Evolutionary conservation across 2,113 vertebrate species (phyloP), one percentile per base, ranked within the genome.

Genomic region (Psilopsiagon aymara): DNA sequence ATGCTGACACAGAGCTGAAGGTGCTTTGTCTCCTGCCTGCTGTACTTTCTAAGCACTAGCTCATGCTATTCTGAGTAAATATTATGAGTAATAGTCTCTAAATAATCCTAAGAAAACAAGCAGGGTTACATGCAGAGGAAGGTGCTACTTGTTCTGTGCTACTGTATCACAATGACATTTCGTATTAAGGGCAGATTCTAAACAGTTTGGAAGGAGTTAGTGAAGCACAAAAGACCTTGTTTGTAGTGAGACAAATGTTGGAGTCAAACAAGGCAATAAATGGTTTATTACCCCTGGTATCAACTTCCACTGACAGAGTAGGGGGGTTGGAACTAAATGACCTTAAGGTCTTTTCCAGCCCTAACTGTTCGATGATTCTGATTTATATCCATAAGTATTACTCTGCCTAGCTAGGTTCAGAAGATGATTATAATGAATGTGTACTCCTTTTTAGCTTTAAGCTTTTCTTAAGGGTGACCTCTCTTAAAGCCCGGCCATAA

Each of bases 301-400:
- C 37, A 57, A 12, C 47, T 66, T 35, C 60, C 35, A 12, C 6
- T 28, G 4, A 43, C 9, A 2, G 43, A 21, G 10, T 2, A 2
- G 6, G 57, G 21, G 33, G 57, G 21, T 35, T 35, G 57, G 57
- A 35, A 59, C 33, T 59, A 35, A 24, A 35, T 35, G 57, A 35
- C 24, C 33, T 59, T 59, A 59, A 59, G 33, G 33, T 59, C 57
- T 35, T 35, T 59, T 35, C 57, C 57, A 35, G 10, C 13, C 9
- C 9, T 59, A 35, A 59, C 57, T 59, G 12, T 59, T 59, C 57
- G 23, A 15, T 35, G 57, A 23, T 59, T n/a, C 57, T 59, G 33
- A 59, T 13, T 33, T 21, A 25, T 31, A 19, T 4, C 60, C 15
- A 0, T 9, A 1, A 5, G 7, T 2, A 17, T 13, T 37, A 17